Evolutionary conservation across 2,113 vertebrate genomes (phyloP).

Genomic region (Myxocyprinus asiaticus): DNA sequence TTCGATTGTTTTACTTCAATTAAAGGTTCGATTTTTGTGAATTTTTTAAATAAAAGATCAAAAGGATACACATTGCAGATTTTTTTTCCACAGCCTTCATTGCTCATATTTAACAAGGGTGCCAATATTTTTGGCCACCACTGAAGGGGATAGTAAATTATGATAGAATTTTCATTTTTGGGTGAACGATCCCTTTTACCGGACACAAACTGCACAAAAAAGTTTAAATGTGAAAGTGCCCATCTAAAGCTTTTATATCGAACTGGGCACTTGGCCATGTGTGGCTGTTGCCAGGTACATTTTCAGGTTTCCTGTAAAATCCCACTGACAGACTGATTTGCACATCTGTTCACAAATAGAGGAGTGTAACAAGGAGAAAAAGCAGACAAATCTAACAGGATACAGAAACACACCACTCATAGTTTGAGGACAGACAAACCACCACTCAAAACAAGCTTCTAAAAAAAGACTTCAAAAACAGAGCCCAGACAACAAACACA

Average conservation of each 20-base stretch:
- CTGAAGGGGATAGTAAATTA: too few species aligned
- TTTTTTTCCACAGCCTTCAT: too few species aligned
- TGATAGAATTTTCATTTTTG: too few species aligned
- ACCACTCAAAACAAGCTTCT: neutral
- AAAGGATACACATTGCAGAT: too few species aligned
- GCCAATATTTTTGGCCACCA: too few species aligned
- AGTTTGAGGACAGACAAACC: neutral
- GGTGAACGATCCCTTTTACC: neutral
- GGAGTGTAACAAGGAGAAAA: neutral
- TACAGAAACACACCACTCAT: constrained; percentile 1
- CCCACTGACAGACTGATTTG: neutral
- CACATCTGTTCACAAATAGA: constrained; percentile 21
- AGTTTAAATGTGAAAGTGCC: neutral
- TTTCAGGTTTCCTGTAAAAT: neutral
- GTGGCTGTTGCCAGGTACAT: neutral
- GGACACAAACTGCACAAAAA: neutral
- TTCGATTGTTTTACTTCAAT: too few species aligned
- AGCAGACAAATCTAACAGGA: neutral
- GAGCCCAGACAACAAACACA: constrained; percentile 22
- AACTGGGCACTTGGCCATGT: neutral
- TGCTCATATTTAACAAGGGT: too few species aligned
- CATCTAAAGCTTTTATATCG: neutral
- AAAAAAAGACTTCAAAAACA: constrained; percentile 22
- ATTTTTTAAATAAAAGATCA: too few species aligned
- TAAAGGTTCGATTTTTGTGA: too few species aligned